Base-by-base conservation (phyloP, 2,113 vertebrate genomes). In the Microcebus lehilahytsara region DNA sequence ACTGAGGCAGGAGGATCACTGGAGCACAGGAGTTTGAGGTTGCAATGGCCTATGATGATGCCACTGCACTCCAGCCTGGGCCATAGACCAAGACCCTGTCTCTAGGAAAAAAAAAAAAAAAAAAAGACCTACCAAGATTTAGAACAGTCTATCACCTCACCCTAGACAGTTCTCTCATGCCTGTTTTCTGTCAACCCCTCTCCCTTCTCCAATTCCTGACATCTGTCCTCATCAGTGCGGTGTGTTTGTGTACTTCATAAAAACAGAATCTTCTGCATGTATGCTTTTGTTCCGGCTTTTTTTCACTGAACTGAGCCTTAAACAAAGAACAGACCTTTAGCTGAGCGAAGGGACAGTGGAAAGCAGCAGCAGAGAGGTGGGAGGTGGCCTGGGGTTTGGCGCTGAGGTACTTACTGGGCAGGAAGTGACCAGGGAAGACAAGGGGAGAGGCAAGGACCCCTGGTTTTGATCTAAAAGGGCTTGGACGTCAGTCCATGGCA, bases 351-450 rank as follows among this genome's bases (percentile, higher is more conserved):
- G 25, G 22, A 8, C 90, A 66, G 23, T 7, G 2, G 27, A 25
- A 53, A 12, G 20, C 56, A 40, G 88, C 51, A 42, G 46, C 58
- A 46, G 16, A 9, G 16, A 17, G 58, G 51, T 11, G 40, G 72
- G 51, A 27, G 10, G 56, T 4, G 3, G 32, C 46, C 67, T 58
- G 69, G 34, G 34, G 40, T 2, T 14, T 23, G 34, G 62, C 12
- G 69, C 60, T 19, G 4, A 30, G 9, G 40, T 0, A 20, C 0
- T 0, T 0, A 25, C 0, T 1, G 10, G 34, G 13, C 16, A 37
- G 71, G 56, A 37, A 20, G 85, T 19, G 16, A 37, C 1, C 20
- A 32, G 4, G 37, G 62, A 30, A 67, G 58, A 32, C 42, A 16
- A 1, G 7, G 16, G 23, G 67, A 60, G 69, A 6, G 14, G 13